Base-by-base conservation (phyloP, 64 coral and sea anemone genomes). In the Stichodactyla mertensii region DNA sequence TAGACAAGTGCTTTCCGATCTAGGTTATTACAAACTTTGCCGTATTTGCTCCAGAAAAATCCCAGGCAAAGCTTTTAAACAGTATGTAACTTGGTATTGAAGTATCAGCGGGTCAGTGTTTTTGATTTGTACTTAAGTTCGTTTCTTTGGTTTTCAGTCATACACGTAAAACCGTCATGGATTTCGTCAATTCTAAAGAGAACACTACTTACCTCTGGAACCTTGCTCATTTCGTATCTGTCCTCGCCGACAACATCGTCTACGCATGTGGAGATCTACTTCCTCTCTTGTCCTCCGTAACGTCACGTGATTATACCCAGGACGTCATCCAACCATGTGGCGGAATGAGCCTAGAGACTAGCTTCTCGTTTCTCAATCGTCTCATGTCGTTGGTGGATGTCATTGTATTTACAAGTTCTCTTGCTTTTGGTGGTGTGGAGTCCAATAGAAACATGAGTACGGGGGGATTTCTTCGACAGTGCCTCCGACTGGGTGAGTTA, bases 171-270 rank as follows among this genome's bases (percentile, higher is more conserved):
- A 92, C 90, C 27, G 88, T 99, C 8, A 94, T 99, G 93, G 97
- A 99, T 86, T 99, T 99, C 57, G 97, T 99, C 51, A 99, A 99
- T 85, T 87, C 97, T n/a, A 99, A 99, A 67, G 97, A 99, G 6
- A 99, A 99, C 78, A 89, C 88, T 3, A 85, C 92, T 1, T 99
- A 99, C 86, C n/a, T 99, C 9, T 99, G 93, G 90, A 99, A 99
- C 78, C 83, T 99, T 27, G 97, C 97, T 55, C 93, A 95, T 14
- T 86, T 99, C 59, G 93, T 99, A 6, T 99, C 97, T 22, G 97
- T 99, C n/a, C 83, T 99, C 5, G 90, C 97, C 18, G 97, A 99
- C 61, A 99, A 94, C 86, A 92, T 99, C 52, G 95, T 99, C 79
- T 99, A 94, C 85, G 94, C 90, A 15, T 99, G 97, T 12, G 97